Evolutionary conservation across 2,113 vertebrate genomes (phyloP).

Genomic region (Reinhardtius hippoglossoides): DNA sequence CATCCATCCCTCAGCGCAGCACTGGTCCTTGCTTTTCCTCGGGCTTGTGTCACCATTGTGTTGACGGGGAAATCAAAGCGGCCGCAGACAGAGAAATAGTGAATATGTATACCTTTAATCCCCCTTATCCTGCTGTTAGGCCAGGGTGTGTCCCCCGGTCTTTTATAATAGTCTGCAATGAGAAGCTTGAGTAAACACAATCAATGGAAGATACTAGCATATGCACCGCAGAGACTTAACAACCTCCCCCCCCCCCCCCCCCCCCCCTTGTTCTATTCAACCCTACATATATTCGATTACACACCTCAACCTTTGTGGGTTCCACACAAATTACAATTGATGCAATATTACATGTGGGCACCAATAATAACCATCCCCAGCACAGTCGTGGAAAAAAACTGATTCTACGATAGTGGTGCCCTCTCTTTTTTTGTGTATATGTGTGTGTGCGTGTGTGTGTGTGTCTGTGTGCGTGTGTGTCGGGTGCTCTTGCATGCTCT

Average conservation of each 20-base stretch:
- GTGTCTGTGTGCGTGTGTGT: constrained; percentile 10
- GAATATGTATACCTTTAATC: constrained; percentile 78
- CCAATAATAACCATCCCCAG: constrained; percentile 35
- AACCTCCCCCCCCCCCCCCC: constrained; percentile 16
- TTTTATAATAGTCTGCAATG: constrained; percentile 81
- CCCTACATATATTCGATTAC: constrained; percentile 50
- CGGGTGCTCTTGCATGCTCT: constrained; percentile 78
- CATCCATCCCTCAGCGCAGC: too few relatives aligned
- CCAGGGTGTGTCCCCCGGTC: constrained; percentile 73
- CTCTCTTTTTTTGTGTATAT: constrained; percentile 25
- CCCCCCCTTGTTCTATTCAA: constrained; percentile 15
- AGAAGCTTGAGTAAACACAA: constrained; percentile 85
- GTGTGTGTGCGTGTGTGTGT: not conserved
- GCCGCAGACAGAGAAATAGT: constrained; percentile 52
- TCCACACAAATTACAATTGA: constrained; percentile 56
- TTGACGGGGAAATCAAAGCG: constrained; percentile 49
- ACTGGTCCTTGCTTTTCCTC: not conserved
- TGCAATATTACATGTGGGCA: constrained; percentile 49
- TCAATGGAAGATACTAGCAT: constrained; percentile 78
- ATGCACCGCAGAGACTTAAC: constrained; percentile 64
- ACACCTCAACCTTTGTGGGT: constrained; percentile 33
- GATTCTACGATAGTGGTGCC: constrained; percentile 36
- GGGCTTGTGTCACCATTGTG: constrained; percentile 17
- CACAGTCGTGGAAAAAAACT: constrained; percentile 23
- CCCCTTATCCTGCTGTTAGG: constrained; percentile 73